A percentile compares a stretch with the other conserved stretches of the same genome.
Evolutionary conservation across 2,113 vertebrate genomes (phyloP).

Genomic region (Antechinus flavipes): DNA sequence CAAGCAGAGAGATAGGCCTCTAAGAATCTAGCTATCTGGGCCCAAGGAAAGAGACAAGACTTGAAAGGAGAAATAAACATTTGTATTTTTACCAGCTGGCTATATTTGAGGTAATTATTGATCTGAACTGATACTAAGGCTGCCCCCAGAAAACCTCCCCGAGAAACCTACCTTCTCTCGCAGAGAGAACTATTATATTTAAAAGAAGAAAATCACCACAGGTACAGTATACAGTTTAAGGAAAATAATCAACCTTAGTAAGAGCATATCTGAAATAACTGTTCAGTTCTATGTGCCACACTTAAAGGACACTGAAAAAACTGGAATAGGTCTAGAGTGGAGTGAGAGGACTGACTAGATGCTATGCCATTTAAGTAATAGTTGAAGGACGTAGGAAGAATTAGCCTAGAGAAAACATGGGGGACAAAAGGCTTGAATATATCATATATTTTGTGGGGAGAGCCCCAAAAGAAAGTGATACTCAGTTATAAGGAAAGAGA

Average conservation of each 20-base stretch:
- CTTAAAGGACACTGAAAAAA: not conserved
- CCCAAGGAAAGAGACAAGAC: too few relatives aligned
- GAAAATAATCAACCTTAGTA: not conserved
- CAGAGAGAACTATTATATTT: too few relatives aligned
- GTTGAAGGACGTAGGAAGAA: not conserved
- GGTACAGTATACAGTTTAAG: not conserved
- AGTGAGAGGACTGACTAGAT: not conserved
- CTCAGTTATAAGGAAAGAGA: not conserved
- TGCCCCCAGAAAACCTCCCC: too few relatives aligned
- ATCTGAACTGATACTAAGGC: too few relatives aligned
- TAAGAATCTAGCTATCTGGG: too few relatives aligned
- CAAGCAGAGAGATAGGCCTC: too few relatives aligned
- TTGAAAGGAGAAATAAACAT: too few relatives aligned
- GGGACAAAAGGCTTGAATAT: too few relatives aligned
- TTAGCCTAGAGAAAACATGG: not conserved
- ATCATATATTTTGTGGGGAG: not conserved
- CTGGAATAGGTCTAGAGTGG: not conserved
- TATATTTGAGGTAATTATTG: too few relatives aligned
- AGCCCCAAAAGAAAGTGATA: not conserved
- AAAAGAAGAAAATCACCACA: not conserved
- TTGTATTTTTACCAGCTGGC: too few relatives aligned
- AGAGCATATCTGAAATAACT: not conserved
- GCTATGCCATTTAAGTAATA: not conserved
- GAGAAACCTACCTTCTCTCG: too few relatives aligned
- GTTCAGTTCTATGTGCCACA: not conserved